Percentiles rank a stretch among this genome's conserved stretches.
Evolutionary conservation across 2,797 vertebrate genomes (phyloP).

Genomic region (Hydrocynus forskahlii): DNA sequence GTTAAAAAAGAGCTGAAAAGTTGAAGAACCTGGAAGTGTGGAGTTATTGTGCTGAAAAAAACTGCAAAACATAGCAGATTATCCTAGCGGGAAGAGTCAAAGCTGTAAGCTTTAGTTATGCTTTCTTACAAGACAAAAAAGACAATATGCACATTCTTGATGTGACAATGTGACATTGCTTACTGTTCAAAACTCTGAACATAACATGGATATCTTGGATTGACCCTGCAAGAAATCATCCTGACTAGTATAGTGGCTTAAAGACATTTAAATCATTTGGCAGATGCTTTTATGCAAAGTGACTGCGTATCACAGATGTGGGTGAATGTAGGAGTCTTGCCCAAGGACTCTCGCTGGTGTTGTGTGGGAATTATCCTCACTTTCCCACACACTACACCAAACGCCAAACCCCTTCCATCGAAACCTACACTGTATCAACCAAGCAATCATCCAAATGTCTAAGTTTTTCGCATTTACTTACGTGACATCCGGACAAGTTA

Average conservation of each 20-base stretch:
- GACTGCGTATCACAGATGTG: too few species aligned
- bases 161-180: neutral
- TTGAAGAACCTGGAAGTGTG: neutral
- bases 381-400: too few species aligned
- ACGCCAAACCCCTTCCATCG: too few species aligned
- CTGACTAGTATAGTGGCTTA: neutral
- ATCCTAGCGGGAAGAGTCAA: neutral
- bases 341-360: too few species aligned
- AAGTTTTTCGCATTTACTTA: slow-evolving; percentile 59
- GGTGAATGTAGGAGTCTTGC: too few species aligned
- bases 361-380: too few species aligned
- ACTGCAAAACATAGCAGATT: neutral
- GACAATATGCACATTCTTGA: neutral
- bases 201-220: neutral
- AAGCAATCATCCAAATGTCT: neutral
- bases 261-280: neutral
- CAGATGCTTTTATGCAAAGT: too few species aligned
- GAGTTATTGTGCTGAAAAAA: neutral
- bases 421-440: neutral
- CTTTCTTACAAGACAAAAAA: neutral
- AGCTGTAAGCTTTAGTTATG: neutral
- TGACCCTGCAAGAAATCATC: neutral
- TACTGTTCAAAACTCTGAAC: neutral
- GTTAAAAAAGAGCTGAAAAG: neutral
- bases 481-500: slow-evolving; percentile 65